Base-by-base conservation (phyloP, 2,797 vertebrate species). In the Setipinna tenuifilis region DNA sequence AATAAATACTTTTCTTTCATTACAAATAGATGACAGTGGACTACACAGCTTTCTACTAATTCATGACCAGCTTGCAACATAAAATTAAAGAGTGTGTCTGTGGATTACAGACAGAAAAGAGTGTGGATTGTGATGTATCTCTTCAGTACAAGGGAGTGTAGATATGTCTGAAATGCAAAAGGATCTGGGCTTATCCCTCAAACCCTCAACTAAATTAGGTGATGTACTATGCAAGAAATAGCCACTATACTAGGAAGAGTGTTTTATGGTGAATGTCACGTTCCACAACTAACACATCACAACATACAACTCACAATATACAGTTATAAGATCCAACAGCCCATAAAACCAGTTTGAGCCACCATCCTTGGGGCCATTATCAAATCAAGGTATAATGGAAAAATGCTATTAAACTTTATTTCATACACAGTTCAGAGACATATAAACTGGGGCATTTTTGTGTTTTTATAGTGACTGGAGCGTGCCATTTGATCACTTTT, bases 381-480 rank as follows among this genome's bases (percentile, higher is more conserved):
- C 62, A 65, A 28, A 65, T 65, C 23, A 65, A 25, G 10, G 23
- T 65, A 28, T 65, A 25, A 65, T 65, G 62, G 12, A 65, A 65
- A 65, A 65, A 25, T 3, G 23, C 23, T 65, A 4, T 65, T 65
- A 28, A 65, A 65, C 23, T 25, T 65, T 25, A 65, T 28, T 65
- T 65, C 62, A 65, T 25, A 11, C 62, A 65, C 62, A 11, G 23
- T 65, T 65, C 23, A 14, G 10, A 4, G 62, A 65, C 3, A 28
- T 14, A 14, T 25, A 65, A 21, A 65, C 62, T 0, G 11, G 23
- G 23, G 1, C 11, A 28, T 65, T 14, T 62, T 2, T 28, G 62
- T 65, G 12, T 65, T 65, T 65, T 65, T 28, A 65, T 65, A 65
- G 23, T 65, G 62, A 65, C 62, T 28, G 62, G 23, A 65, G 62